Percentiles rank a stretch among this genome's conserved stretches.
Evolutionary conservation across 2,113 vertebrate genomes (phyloP).

Genomic region (Cyprinodon variegatus): DNA sequence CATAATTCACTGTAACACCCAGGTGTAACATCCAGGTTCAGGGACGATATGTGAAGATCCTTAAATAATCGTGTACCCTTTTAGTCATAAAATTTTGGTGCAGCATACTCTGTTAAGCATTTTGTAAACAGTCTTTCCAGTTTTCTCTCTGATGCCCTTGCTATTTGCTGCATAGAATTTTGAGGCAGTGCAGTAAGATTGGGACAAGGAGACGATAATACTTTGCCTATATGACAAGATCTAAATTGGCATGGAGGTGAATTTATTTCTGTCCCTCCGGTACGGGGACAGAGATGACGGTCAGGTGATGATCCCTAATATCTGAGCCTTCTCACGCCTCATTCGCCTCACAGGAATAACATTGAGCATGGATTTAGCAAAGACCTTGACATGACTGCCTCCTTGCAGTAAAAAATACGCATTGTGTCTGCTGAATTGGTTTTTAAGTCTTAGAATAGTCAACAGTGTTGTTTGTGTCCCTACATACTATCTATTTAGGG

Average conservation of each 20-base stretch:
- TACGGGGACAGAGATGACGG: slow-evolving; percentile 41
- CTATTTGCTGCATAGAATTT: background rate
- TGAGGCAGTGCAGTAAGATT: background rate
- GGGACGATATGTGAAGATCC: slow-evolving; percentile 1
- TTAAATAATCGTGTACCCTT: slow-evolving; percentile 12
- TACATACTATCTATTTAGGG: background rate
- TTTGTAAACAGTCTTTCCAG: background rate
- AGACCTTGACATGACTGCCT: slow-evolving; percentile 67
- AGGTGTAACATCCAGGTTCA: slow-evolving; percentile 18
- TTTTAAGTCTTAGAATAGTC: slow-evolving; percentile 4
- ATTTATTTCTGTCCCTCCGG: slow-evolving; percentile 54
- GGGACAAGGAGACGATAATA: slow-evolving; percentile 30
- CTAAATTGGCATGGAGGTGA: slow-evolving; percentile 48
- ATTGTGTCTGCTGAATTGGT: slow-evolving; percentile 11
- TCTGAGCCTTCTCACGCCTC: slow-evolving; percentile 60
- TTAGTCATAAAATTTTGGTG: background rate
- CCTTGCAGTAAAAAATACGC: slow-evolving; percentile 10
- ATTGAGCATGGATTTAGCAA: slow-evolving; percentile 62
- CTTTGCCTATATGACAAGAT: slow-evolving; percentile 38
- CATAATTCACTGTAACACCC: slow-evolving; percentile 20
- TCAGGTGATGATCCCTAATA: slow-evolving; percentile 68
- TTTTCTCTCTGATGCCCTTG: slow-evolving; percentile 1
- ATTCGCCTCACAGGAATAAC: slow-evolving; percentile 59
- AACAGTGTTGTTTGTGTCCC: background rate
- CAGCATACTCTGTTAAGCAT: background rate